phyloP scores from a whole-genome alignment of 2,888 invertebrate genomes.

The Pachymerium ferrugineum region DNA sequence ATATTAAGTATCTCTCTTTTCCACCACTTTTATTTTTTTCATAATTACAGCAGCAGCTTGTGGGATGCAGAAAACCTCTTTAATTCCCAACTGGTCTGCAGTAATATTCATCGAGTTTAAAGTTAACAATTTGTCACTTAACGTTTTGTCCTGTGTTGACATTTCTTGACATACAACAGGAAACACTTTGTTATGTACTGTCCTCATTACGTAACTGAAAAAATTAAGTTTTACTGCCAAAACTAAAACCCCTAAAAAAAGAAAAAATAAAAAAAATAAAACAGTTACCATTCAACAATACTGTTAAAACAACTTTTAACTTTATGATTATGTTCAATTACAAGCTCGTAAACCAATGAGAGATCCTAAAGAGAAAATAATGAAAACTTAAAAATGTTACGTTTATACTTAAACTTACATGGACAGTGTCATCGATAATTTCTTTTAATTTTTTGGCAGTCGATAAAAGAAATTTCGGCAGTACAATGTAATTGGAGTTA shows the following conservation, averaged over 20 bases:
- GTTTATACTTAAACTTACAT: neutral
- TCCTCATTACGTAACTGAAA: constrained; percentile 43
- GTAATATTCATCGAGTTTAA: constrained; percentile 40
- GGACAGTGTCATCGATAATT: constrained; percentile 30
- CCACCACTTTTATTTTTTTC: neutral
- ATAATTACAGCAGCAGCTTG: constrained; percentile 44
- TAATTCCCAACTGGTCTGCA: constrained; percentile 43
- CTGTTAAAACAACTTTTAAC: neutral
- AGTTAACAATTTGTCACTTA: constrained; percentile 40
- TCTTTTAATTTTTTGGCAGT: constrained; percentile 36
- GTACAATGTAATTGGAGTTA: constrained; percentile 37
- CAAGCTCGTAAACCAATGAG: neutral
- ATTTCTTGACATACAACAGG: constrained; percentile 42
- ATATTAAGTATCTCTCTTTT: constrained; percentile 25
- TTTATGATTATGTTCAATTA: neutral
- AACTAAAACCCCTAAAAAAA: neutral
- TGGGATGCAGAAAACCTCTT: constrained; percentile 43
- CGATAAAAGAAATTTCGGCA: constrained; percentile 37
- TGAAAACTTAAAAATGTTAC: neutral
- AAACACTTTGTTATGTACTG: constrained; percentile 44
- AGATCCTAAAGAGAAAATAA: neutral
- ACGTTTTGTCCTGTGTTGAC: constrained; percentile 40
- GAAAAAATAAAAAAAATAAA: neutral
- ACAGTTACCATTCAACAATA: constrained; percentile 61
- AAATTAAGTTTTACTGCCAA: neutral